Evolutionary conservation across 2,113 vertebrate species (phyloP), one percentile per base, ranked within the genome.

Genomic region (Ceyx cyanopectus): DNA sequence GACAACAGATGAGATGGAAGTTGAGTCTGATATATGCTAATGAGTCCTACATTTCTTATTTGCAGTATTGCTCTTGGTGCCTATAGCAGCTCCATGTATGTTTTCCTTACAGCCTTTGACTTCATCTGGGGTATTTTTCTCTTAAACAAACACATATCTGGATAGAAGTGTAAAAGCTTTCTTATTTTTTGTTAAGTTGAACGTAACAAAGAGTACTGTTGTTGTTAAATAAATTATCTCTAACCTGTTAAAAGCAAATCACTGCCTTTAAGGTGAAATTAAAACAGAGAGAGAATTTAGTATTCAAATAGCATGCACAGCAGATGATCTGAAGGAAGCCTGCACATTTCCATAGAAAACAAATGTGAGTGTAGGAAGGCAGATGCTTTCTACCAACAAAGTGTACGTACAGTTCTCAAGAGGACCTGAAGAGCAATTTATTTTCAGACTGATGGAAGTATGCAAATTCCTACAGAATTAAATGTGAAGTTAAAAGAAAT

Each of bases 371-470:
- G 87, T 92, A 89, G 91, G 90, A 95, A 97, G 97, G 91, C 97
- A 97, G 97, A 97, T 97, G 96, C 94, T 97, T 97, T 94, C 93
- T 87, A 97, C 96, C 86, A 95, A 83, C 84, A 77, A 85, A 89
- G 70, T 96, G 89, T 97, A 93, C 86, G 53, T 96, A 82, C 90
- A 91, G 95, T 94, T 95, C 95, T 97, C 95, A 92, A 95, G 95
- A 96, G 95, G 65, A 96, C 82, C 88, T 89, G 91, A 96, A 73
- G 81, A 95, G 90, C 94, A 96, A 85, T 97, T 97, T 97, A 90
- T 97, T 95, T 97, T 96, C 93, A 94, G 91, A 76, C 89, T 97
- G 87, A 85, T 93, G 86, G 81, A 97, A 97, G 78, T 95, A 95
- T 92, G 70, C 89, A 97, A 93, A 97, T 96, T 91, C 85, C 85